A percentile compares a stretch with the other conserved stretches of the same genome.
Evolutionary conservation across 2,888 invertebrate species (phyloP).

Genomic region (Pyrrhia umbra): DNA sequence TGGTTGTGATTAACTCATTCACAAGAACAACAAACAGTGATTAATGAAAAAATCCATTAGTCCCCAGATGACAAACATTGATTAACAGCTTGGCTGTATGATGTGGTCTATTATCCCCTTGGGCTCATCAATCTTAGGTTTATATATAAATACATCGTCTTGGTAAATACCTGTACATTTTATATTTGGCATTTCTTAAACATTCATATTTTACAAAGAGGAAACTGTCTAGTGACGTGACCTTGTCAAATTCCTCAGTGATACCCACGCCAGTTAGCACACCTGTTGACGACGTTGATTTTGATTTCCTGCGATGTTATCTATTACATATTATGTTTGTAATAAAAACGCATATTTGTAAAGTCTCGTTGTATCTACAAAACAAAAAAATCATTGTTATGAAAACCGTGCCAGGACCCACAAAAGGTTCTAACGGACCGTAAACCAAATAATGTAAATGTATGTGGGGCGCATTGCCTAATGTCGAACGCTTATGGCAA

Average conservation of each 20-base stretch:
- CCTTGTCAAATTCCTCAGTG: constrained; percentile 60
- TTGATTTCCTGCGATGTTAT: constrained; percentile 1
- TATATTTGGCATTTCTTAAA: constrained; percentile 18
- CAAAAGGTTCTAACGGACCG: constrained; percentile 81
- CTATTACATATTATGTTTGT: not conserved
- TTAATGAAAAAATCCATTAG: constrained; percentile 16
- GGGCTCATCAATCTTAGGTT: constrained; percentile 10
- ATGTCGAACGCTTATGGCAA: constrained; percentile 79
- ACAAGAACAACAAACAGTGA: constrained; percentile 12
- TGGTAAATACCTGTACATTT: constrained; percentile 5
- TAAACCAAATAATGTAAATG: constrained; percentile 81
- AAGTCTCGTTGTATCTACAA: constrained; percentile 1
- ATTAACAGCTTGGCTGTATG: constrained; percentile 12
- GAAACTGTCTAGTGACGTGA: constrained; percentile 43
- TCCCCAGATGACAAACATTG: constrained; percentile 19
- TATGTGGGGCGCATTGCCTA: constrained; percentile 83
- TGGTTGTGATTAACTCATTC: constrained; percentile 36
- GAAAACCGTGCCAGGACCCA: constrained; percentile 65
- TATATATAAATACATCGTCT: not conserved
- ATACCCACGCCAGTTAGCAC: constrained; percentile 70
- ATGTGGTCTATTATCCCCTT: constrained; percentile 10
- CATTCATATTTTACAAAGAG: constrained; percentile 32
- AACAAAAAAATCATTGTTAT: constrained; percentile 56
- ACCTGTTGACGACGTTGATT: constrained; percentile 69
- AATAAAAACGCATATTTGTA: constrained; percentile 9